Conservation (phyloP, 1,140 invertebrate species). For the Pogonomyrmex californicus region DNA sequence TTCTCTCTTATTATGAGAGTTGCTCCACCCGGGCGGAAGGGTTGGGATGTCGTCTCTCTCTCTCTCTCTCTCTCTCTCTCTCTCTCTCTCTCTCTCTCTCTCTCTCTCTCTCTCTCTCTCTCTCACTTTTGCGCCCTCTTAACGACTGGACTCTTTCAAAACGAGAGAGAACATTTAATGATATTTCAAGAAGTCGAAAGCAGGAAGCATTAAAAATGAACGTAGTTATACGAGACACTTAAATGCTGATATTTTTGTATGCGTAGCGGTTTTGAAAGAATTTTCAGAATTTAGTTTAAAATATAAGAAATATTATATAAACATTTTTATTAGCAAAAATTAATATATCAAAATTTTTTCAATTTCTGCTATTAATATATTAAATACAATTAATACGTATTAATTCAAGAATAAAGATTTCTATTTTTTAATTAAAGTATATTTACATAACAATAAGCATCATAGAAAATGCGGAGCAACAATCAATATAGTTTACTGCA, state of each 20-base stretch:
- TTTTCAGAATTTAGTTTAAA: conserved; percentile 4
- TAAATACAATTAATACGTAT: neutral
- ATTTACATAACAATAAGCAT: neutral
- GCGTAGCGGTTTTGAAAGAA: neutral
- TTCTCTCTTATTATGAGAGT: conserved; percentile 79
- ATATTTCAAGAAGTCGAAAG: conserved; percentile 42
- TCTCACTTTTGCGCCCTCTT: neutral
- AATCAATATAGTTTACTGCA: neutral
- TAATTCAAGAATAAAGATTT: neutral
- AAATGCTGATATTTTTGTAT: neutral
- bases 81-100: no score
- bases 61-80: no score
- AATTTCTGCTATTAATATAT: neutral
- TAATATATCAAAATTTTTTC: neutral
- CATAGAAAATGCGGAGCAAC: neutral
- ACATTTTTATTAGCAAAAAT: neutral
- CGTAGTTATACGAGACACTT: conserved; percentile 21
- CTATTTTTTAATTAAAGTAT: neutral
- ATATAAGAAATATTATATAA: neutral
- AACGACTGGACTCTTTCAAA: conserved; percentile 22
- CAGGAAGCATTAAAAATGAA: neutral
- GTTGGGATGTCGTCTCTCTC: conserved; percentile 69
- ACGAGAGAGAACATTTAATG: conserved; percentile 53
- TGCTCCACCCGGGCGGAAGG: conserved; percentile 75
- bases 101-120: conserved; percentile 23